phyloP scores from a whole-genome alignment of 2,888 invertebrate genomes.

The Limnephilus rhombicus region DNA sequence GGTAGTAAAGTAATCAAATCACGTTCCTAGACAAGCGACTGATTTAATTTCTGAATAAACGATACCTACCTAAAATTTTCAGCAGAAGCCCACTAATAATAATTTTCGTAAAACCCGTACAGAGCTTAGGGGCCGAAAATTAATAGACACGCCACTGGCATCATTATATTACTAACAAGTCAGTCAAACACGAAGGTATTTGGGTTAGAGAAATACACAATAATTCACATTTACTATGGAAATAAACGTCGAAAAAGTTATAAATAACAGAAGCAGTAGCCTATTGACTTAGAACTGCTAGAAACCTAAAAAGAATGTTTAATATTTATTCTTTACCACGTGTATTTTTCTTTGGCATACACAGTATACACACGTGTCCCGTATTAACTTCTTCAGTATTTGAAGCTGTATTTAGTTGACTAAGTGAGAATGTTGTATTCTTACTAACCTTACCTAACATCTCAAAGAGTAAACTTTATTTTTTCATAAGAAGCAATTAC shows the following conservation, averaged over 20 bases:
- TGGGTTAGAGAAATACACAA: neutral
- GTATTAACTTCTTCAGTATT: neutral
- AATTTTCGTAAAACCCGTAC: neutral
- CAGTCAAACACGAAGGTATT: neutral
- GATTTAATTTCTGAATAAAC: too few relatives aligned
- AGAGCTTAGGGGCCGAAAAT: neutral
- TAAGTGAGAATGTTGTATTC: neutral
- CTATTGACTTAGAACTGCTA: neutral
- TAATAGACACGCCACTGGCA: neutral
- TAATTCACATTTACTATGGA: neutral
- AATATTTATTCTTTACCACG: conserved; percentile 17
- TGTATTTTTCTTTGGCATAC: conserved; percentile 27
- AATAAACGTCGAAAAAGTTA: neutral
- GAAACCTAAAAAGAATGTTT: neutral
- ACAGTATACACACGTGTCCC: conserved; percentile 28
- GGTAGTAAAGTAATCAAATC: too few relatives aligned
- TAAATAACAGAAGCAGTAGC: neutral
- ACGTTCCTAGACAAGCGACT: too few relatives aligned
- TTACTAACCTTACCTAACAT: neutral
- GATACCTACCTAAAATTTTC: too few relatives aligned
- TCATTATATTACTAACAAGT: neutral
- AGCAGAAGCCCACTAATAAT: neutral
- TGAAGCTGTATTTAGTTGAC: neutral
- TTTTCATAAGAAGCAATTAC: too few relatives aligned
- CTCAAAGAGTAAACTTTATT: neutral